Evolutionary conservation across 1,140 invertebrate species (phyloP).

Genomic region (Chironomus tepperi): DNA sequence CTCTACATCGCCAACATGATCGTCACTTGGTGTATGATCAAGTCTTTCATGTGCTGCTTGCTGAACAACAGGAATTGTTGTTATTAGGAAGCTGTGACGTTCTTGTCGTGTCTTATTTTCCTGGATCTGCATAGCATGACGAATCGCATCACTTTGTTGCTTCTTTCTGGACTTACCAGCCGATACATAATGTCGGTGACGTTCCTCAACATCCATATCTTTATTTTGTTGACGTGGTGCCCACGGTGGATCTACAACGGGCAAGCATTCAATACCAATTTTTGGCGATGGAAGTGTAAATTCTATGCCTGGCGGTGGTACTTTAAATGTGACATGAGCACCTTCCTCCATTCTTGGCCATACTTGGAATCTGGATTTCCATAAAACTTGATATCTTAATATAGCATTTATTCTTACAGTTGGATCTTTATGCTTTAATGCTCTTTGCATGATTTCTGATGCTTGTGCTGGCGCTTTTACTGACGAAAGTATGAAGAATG

Average conservation of each 20-base stretch:
- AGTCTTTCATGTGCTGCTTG: slow-evolving; percentile 93
- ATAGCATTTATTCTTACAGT: slow-evolving; percentile 54
- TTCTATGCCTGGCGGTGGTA: slow-evolving; percentile 96
- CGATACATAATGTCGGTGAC: slow-evolving; percentile 94
- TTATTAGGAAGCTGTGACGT: slow-evolving; percentile 91
- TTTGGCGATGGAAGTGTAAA: slow-evolving; percentile 98
- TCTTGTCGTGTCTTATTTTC: slow-evolving; percentile 91
- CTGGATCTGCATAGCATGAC: slow-evolving; percentile 86
- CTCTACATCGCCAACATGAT: slow-evolving; percentile 73
- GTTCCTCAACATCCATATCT: slow-evolving; percentile 97
- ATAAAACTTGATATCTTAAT: slow-evolving; percentile 80
- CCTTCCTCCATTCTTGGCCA: slow-evolving; percentile 99
- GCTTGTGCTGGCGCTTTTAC: slow-evolving; percentile 83
- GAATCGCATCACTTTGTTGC: slow-evolving; percentile 96
- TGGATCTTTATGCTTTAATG: slow-evolving; percentile 74
- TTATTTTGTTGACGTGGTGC: slow-evolving; percentile 96
- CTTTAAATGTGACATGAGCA: slow-evolving; percentile 89
- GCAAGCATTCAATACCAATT: slow-evolving; percentile 88
- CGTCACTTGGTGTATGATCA: slow-evolving; percentile 71
- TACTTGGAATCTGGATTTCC: slow-evolving; percentile 96
- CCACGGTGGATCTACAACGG: slow-evolving; percentile 98
- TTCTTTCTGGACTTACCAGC: slow-evolving; percentile 98
- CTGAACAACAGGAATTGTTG: slow-evolving; percentile 90
- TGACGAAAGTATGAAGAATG: slow-evolving; percentile 84
- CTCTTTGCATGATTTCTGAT: slow-evolving; percentile 76